Conservation (phyloP, 23 tunicate genomes). For the Clavelina lepadiformis region DNA sequence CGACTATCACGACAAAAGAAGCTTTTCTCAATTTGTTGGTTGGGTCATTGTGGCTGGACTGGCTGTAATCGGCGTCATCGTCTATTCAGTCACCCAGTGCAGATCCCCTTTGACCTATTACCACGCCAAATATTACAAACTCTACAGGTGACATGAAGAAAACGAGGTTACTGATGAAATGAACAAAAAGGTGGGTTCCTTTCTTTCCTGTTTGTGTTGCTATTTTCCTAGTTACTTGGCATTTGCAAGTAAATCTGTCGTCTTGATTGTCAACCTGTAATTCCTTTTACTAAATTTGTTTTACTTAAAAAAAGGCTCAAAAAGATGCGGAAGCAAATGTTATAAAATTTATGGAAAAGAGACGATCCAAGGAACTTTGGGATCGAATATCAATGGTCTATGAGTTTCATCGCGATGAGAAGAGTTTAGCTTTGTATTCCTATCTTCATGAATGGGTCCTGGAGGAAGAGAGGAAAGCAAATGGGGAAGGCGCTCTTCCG, state of each 20-base stretch:
- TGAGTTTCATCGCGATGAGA: conserved; percentile 53
- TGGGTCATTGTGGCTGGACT: conserved; percentile 29
- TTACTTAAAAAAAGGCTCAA: too few species aligned
- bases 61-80: conserved; percentile 20
- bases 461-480: conserved; percentile 26
- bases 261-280: too few species aligned
- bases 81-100: conserved; percentile 33
- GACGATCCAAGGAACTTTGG: conserved; percentile 48
- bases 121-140: conserved; percentile 60
- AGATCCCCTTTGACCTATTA: conserved; percentile 61
- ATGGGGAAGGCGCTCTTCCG: too few species aligned
- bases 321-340: conserved; percentile 63
- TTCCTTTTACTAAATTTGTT: too few species aligned
- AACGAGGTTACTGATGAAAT: conserved; percentile 64
- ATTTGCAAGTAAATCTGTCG: too few species aligned
- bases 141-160: conserved; percentile 38
- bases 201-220: too few species aligned
- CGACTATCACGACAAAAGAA: conserved; percentile 59
- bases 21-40: conserved; percentile 67
- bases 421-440: conserved; percentile 56
- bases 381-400: conserved; percentile 77
- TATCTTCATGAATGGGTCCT: conserved; percentile 52
- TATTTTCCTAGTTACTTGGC: too few species aligned
- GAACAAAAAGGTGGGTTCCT: conserved; percentile 49
- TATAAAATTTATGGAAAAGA: conserved; percentile 46